phyloP scores from a whole-genome alignment of 2,113 vertebrate species.

The Sapajus apella region DNA sequence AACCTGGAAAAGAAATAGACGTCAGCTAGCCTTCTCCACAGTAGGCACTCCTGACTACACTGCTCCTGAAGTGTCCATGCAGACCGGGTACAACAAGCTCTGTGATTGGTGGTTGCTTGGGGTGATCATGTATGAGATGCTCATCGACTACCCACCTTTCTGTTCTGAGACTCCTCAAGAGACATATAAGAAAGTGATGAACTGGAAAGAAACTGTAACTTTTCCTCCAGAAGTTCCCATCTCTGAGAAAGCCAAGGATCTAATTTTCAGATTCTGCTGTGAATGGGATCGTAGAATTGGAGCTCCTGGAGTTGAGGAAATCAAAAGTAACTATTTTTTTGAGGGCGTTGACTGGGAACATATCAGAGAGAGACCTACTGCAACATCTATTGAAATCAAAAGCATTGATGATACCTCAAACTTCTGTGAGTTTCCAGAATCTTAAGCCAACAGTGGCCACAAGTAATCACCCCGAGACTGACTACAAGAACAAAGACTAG shows the following conservation, averaged over 20 bases:
- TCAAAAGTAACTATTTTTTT: slow-evolving; percentile 97
- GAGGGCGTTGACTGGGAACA: slow-evolving; percentile 99
- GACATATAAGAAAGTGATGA: slow-evolving; percentile 99
- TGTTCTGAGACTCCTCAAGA: slow-evolving; percentile 99
- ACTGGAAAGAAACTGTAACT: slow-evolving; percentile 96
- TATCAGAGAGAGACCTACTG: slow-evolving; percentile 98
- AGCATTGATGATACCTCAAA: slow-evolving; percentile 99
- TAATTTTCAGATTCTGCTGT: slow-evolving; percentile 99
- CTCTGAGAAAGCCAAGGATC: slow-evolving; percentile 98
- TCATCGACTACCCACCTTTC: slow-evolving; percentile 98
- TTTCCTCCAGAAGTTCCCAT: slow-evolving; percentile 99
- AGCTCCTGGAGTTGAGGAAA: slow-evolving; percentile 94
- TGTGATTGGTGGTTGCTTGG: slow-evolving; percentile 99
- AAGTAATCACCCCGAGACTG: slow-evolving; percentile 93
- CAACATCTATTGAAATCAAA: slow-evolving; percentile 98
- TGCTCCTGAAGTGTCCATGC: slow-evolving; percentile 97
- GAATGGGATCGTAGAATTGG: slow-evolving; percentile 97
- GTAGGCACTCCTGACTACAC: slow-evolving; percentile 99
- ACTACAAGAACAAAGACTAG: slow-evolving; percentile 99
- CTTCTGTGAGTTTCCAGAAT: slow-evolving; percentile 99
- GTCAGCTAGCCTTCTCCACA: slow-evolving; percentile 97
- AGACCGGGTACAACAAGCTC: slow-evolving; percentile 98
- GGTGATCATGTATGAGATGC: slow-evolving; percentile 99
- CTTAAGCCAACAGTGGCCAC: slow-evolving; percentile 91
- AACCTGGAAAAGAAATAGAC: slow-evolving; percentile 98